Conservation (phyloP, 2,888 invertebrate species). For the Sicus ferrugineus region DNA sequence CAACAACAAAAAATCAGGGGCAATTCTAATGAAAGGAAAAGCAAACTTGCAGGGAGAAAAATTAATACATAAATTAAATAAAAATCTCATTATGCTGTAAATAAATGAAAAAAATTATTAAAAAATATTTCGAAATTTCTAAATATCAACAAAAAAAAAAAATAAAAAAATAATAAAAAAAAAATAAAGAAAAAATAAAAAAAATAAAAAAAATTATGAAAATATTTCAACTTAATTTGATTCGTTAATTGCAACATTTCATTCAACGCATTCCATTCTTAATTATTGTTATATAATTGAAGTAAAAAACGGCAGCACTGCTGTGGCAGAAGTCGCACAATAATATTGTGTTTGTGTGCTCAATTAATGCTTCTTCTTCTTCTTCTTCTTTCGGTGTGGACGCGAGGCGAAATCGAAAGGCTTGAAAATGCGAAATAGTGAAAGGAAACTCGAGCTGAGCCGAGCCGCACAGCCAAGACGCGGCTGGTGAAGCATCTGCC, state of each 20-base stretch:
- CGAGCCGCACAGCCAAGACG: neutral
- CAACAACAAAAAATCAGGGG: too few relatives aligned
- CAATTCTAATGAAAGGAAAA: too few relatives aligned
- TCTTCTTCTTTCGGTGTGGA: neutral
- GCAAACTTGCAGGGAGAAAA: too few relatives aligned
- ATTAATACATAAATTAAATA: too few relatives aligned
- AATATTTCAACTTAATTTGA: neutral
- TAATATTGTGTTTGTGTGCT: neutral
- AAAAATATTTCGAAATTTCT: too few relatives aligned
- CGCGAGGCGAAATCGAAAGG: neutral
- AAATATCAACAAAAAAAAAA: too few relatives aligned
- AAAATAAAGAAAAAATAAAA: neutral
- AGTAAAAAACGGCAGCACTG: neutral
- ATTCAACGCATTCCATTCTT: neutral
- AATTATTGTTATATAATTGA: too few relatives aligned
- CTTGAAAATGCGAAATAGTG: constrained; percentile 19
- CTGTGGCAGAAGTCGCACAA: neutral
- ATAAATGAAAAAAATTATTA: too few relatives aligned
- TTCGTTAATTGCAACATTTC: too few relatives aligned
- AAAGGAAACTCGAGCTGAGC: constrained; percentile 16
- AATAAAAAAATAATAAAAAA: neutral
- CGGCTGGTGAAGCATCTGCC: too few relatives aligned
- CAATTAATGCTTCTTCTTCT: constrained; percentile 10
- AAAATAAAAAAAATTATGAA: neutral
- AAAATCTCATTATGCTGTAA: too few relatives aligned